Base-by-base conservation (phyloP, 2,888 invertebrate genomes). In the Colletes collaris region DNA sequence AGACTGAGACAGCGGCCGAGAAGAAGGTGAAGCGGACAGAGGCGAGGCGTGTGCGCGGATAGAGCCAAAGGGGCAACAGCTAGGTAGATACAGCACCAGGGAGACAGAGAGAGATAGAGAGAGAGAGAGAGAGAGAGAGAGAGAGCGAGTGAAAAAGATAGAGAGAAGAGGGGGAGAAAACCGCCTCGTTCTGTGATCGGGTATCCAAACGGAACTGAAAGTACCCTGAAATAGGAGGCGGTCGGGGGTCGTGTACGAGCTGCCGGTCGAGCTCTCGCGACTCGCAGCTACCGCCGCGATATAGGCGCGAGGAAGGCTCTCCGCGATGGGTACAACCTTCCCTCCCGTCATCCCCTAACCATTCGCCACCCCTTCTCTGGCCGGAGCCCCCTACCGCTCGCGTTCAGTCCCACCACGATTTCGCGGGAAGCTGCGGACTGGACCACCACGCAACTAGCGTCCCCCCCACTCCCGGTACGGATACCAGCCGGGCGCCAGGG, bases 401-500 rank as follows among this genome's bases (percentile, higher is more conserved):
- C 68, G 66, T 69, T 81, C 79, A 59, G 73, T 83, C 79, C 83
- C 84, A 83, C 81, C 82, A 74, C 79, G 85, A 85, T 88, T 89
- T 89, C 91, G 89, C 89, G 90, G 87, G 89, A 91, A 89, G 89
- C 92, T 91, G 91, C 91, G 91, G 90, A 92, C 90, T 92, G 92
- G 92, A 92, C 92, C 90, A 91, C 89, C 90, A 89, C 92, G 91
- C 92, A 91, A 87, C 89, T 82, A 81, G 86, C 85, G 65, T 77
- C 74, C 76, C 70, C 85, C 85, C 86, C 88, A 86, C 87, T 82
- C 71, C 71, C 76, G 11, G 60, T 53, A 64, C 71, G 74, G 75
- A 75, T 70, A 70, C 84, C 76, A 67, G 72, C 76, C 56, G 81
- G 74, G 71, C 50, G 53, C 74, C 60, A 65, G 65, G 76, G 81